phyloP scores from a whole-genome alignment of 2,888 invertebrate genomes.

The Nomada fucata region DNA sequence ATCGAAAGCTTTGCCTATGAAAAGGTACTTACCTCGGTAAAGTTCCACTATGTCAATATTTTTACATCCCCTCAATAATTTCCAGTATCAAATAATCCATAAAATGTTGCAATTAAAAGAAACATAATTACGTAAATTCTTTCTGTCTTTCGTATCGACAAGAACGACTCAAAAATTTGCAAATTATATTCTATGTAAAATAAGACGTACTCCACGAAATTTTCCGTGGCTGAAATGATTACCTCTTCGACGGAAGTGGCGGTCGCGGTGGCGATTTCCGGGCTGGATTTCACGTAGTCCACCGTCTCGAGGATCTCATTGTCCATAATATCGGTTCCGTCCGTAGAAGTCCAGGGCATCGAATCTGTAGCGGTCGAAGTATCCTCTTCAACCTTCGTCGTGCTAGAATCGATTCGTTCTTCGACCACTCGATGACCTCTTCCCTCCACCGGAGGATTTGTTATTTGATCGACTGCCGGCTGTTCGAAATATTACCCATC shows the following conservation, averaged over 20 bases:
- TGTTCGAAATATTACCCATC: conserved; percentile 30
- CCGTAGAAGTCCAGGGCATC: conserved; percentile 63
- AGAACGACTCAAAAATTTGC: not conserved
- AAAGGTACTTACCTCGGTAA: too few species aligned
- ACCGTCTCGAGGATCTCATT: conserved; percentile 80
- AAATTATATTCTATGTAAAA: not conserved
- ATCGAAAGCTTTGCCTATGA: too few species aligned
- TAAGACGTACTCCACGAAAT: not conserved
- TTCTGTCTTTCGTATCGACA: too few species aligned
- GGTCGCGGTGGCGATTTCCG: conserved; percentile 65
- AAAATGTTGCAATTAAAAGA: too few species aligned
- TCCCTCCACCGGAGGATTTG: conserved; percentile 76
- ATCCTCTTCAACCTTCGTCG: conserved; percentile 55
- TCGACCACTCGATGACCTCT: conserved; percentile 79
- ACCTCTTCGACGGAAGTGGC: conserved; percentile 55
- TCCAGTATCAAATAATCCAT: too few species aligned
- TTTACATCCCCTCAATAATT: too few species aligned
- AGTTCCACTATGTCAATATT: too few species aligned
- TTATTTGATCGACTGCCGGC: conserved; percentile 72
- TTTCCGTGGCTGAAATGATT: not conserved
- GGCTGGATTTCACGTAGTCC: conserved; percentile 72
- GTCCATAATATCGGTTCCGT: conserved; percentile 79
- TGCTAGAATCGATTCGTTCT: conserved; percentile 66
- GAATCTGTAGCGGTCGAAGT: conserved; percentile 66
- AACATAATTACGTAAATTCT: too few species aligned